A percentile compares a stretch with the other conserved stretches of the same genome.
Evolutionary conservation across 2,888 invertebrate genomes (phyloP).

Genomic region (Patella caerulea): DNA sequence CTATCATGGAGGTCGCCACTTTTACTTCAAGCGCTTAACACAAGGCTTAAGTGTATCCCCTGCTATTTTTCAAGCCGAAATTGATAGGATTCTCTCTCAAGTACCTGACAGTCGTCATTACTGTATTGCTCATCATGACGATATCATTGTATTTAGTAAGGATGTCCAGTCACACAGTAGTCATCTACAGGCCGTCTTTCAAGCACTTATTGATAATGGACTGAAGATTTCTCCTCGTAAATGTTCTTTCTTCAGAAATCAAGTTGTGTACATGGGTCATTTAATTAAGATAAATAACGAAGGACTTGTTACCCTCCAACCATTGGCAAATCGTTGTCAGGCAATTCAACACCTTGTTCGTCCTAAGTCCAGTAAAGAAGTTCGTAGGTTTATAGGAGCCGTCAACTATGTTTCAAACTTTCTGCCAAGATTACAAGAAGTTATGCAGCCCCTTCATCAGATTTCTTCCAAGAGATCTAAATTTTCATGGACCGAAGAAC

Average conservation of each 20-base stretch:
- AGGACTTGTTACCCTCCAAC: conserved; percentile 1
- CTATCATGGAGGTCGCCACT: no score
- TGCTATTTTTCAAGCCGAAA: background rate
- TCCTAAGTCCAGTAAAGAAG: background rate
- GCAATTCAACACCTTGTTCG: background rate
- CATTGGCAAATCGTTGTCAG: background rate
- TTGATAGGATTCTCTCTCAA: background rate
- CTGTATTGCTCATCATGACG: background rate
- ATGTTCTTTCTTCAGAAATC: background rate
- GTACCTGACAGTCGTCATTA: background rate
- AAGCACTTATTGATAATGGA: background rate
- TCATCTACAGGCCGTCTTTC: background rate
- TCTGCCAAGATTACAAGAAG: background rate
- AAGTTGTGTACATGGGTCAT: background rate
- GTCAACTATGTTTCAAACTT: background rate
- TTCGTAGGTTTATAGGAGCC: background rate
- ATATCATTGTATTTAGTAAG: background rate
- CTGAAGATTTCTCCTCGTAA: conserved; percentile 1
- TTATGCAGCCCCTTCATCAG: background rate
- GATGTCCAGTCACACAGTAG: background rate
- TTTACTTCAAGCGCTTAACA: no score
- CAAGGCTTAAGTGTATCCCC: no score
- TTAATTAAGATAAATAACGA: background rate
- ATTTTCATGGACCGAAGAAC: background rate
- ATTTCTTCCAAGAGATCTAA: background rate